Percentiles rank a stretch among this genome's conserved stretches.
These are phyloP conservation scores for Siniperca obscura DNA, from an alignment of 2,797 vertebrate genomes.

Conservation along the genomic window DNA sequence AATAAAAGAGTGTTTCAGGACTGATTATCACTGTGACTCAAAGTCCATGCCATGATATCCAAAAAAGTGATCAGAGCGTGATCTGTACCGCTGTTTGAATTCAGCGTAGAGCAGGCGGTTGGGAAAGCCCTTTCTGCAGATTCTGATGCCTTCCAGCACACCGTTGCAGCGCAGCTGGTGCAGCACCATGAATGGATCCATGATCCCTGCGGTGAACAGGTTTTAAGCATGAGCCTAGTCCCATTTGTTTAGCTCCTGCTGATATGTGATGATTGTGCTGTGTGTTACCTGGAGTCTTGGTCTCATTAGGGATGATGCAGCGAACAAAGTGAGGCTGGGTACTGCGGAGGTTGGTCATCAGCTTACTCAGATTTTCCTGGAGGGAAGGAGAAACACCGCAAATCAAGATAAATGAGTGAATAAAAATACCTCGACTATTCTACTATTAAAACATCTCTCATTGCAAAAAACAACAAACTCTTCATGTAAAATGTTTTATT, in stretches of 20 bases:
- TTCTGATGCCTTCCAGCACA: conserved; percentile 94
- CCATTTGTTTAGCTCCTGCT: neutral
- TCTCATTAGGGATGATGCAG: conserved; percentile 95
- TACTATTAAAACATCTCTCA: neutral
- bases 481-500: neutral
- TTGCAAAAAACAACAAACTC: neutral
- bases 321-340: conserved; percentile 97
- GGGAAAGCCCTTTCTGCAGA: conserved; percentile 95
- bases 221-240: conserved; percentile 8
- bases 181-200: conserved; percentile 92
- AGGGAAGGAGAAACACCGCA: conserved; percentile 17
- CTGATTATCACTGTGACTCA: neutral
- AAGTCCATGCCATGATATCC: neutral
- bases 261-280: neutral
- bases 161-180: conserved; percentile 95
- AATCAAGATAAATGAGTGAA: neutral
- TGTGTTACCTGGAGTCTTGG: conserved; percentile 92
- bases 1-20: neutral
- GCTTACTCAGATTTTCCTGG: conserved; percentile 95
- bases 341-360: conserved; percentile 95
- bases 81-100: conserved; percentile 91
- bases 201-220: conserved; percentile 83
- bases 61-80: neutral
- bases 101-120: conserved; percentile 93
- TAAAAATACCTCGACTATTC: neutral